A percentile compares a stretch with the other conserved stretches of the same genome.
phyloP scores from a whole-genome alignment of 1,140 invertebrate genomes.

The Hyposmocoma kahamanoa region DNA sequence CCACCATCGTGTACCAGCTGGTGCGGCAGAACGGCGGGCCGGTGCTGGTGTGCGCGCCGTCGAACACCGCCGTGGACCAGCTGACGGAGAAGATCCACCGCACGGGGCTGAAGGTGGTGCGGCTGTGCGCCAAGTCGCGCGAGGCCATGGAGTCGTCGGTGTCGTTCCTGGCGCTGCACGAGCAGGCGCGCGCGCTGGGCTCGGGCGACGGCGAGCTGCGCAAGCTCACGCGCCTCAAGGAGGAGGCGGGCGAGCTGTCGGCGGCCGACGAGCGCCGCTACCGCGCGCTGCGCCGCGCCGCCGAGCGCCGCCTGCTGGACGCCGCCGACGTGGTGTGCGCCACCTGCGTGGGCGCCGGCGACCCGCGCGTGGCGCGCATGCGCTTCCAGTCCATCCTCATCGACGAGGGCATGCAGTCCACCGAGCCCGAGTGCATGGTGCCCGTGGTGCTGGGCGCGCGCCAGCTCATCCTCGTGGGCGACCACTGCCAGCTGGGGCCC shows the following conservation, averaged over 20 bases:
- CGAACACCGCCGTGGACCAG: constrained; percentile 99
- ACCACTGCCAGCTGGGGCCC: constrained; percentile 98
- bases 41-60: constrained; percentile 98
- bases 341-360: constrained; percentile 98
- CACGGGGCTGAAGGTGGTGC: constrained; percentile 93
- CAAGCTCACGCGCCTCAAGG: constrained; percentile 97
- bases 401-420: constrained; percentile 97
- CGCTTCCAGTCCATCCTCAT: constrained; percentile 98
- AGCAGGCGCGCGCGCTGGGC: constrained; percentile 96
- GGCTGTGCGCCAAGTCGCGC: constrained; percentile 97
- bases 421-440: constrained; percentile 99
- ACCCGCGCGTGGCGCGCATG: constrained; percentile 91
- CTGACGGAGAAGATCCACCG: constrained; percentile 98
- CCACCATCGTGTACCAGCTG: constrained; percentile 98
- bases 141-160: constrained; percentile 99
- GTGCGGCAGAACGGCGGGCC: constrained; percentile 95
- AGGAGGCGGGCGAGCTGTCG: constrained; percentile 97
- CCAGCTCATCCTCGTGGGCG: constrained; percentile 96
- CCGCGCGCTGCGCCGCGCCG: constrained; percentile 90
- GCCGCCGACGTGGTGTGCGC: constrained; percentile 99
- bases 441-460: constrained; percentile 98
- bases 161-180: constrained; percentile 96
- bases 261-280: constrained; percentile 96
- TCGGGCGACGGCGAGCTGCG: constrained; percentile 89
- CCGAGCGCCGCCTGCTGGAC: constrained; percentile 94